Conservation (phyloP, 2,888 invertebrate genomes). For the Pachliopta kotzebuea region DNA sequence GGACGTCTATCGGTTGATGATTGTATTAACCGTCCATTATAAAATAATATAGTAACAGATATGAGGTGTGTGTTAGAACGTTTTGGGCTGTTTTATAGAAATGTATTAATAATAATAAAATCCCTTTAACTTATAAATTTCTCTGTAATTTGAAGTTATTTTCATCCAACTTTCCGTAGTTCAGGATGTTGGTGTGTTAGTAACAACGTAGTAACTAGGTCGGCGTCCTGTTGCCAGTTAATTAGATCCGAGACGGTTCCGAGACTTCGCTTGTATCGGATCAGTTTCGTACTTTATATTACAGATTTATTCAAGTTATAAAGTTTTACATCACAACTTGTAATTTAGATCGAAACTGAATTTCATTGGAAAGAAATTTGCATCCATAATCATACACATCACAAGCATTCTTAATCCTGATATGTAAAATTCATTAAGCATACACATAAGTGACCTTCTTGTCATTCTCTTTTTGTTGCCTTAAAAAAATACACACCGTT, state of each 20-base stretch:
- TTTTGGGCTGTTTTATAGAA: not conserved
- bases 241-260: conserved; percentile 25
- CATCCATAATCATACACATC: too few relatives aligned
- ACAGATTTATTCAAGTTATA: conserved; percentile 13
- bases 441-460: too few relatives aligned
- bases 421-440: too few relatives aligned
- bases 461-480: too few relatives aligned
- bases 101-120: not conserved
- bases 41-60: not conserved
- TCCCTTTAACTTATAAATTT: not conserved
- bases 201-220: conserved; percentile 24
- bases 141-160: not conserved
- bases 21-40: too few relatives aligned
- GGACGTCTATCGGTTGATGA: too few relatives aligned
- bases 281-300: conserved; percentile 17
- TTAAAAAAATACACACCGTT: too few relatives aligned
- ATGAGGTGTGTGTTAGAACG: not conserved
- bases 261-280: conserved; percentile 21
- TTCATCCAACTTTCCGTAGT: conserved; percentile 21
- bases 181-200: conserved; percentile 15
- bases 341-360: conserved; percentile 7
- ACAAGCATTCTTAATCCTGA: too few relatives aligned
- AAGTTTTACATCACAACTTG: conserved; percentile 12
- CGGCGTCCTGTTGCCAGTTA: conserved; percentile 29
- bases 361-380: not conserved